Evolutionary conservation across 2,113 vertebrate species (phyloP).

Genomic region (Uria aalge): DNA sequence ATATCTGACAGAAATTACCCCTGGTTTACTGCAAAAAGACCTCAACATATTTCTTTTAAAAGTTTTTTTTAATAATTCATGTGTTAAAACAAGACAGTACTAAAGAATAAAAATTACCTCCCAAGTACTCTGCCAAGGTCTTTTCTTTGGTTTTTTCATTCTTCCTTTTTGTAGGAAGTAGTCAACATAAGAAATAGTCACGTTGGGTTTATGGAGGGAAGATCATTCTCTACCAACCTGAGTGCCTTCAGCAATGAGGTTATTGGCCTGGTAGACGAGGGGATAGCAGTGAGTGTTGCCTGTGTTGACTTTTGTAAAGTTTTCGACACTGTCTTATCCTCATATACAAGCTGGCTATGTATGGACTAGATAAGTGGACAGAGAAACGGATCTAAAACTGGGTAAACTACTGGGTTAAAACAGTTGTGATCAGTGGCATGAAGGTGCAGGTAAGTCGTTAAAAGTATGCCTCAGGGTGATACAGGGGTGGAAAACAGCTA

Average conservation of each 20-base stretch:
- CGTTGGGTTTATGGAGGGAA: background rate
- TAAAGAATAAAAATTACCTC: background rate
- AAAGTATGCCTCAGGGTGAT: background rate
- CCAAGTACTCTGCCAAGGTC: background rate
- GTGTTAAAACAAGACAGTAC: background rate
- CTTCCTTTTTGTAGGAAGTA: background rate
- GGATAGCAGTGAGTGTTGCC: background rate
- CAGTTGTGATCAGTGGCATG: background rate
- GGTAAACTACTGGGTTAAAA: background rate
- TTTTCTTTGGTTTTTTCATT: background rate
- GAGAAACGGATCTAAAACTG: background rate
- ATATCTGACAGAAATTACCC: background rate
- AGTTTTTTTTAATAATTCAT: background rate
- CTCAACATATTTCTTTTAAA: background rate
- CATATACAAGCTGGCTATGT: fast-evolving
- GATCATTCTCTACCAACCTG: background rate
- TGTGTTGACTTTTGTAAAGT: background rate
- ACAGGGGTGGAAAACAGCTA: fast-evolving
- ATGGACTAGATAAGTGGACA: background rate
- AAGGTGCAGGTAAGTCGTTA: background rate
- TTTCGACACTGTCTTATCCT: background rate
- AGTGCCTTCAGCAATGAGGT: background rate
- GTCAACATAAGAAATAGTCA: background rate
- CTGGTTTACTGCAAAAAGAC: background rate
- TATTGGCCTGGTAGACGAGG: background rate